These are phyloP conservation scores for Sus scrofa DNA, from an alignment of 2,113 vertebrate species.

Conservation along the genomic window T2T-Sscrofa CM000820.6:110540501-110541000, in stretches of 20 bases:
- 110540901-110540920: background rate
- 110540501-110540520: background rate
- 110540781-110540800: background rate
- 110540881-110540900: background rate
- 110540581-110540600: slow-evolving; percentile 26
- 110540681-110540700: slow-evolving; percentile 29
- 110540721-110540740: background rate
- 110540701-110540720: slow-evolving; percentile 3
- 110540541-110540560: slow-evolving; percentile 23
- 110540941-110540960: slow-evolving; percentile 30
- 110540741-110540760: slow-evolving; percentile 18
- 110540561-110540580: slow-evolving; percentile 19
- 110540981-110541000: slow-evolving; percentile 30
- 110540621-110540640: slow-evolving; percentile 17
- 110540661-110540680: slow-evolving; percentile 38
- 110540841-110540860: background rate
- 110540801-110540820: background rate
- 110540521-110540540: background rate
- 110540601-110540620: background rate
- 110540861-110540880: background rate
- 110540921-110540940: slow-evolving; percentile 19
- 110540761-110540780: background rate
- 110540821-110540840: background rate
- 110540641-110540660: background rate
- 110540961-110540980: slow-evolving; percentile 12